Evolutionary conservation across 2,113 vertebrate genomes (phyloP), one percentile per base, ranked within the genome.

Genomic region (Dunckerocampus dactyliophorus): DNA sequence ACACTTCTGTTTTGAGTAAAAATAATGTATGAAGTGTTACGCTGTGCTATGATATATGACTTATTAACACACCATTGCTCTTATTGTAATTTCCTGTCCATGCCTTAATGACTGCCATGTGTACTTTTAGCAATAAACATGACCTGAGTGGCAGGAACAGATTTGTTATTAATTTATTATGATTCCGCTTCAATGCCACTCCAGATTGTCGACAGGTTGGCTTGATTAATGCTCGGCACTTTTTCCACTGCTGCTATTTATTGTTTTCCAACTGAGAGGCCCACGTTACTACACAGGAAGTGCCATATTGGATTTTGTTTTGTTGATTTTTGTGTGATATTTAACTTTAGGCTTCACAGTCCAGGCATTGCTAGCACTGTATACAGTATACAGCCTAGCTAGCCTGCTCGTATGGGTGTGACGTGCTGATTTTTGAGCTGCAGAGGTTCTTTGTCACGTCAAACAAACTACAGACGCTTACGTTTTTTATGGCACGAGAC

Each of bases 181-280:
- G 39, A 43, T 80, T 83, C 68, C 65, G 65, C 68, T 82, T 75
- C 75, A 71, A 20, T 67, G 53, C 58, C 50, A 58, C 53, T 78
- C 69, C 49, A 57, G 46, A 16, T 39, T 71, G 62, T 63, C 58
- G 50, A 47, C 46, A 65, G 47, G 28, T 68, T 17, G 57, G 45
- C 43, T 76, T 52, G 45, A 68, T 72, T 68, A 20, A 65, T 67
- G 39, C 39, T 14, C 13, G 39, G 13, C 39, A 43, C 12, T 14
- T 43, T 67, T 47, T 52, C n/a, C 55, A 49, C 51, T 31, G 42
- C 58, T 11, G 68, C 22, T 11, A 7, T 43, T 37, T 21, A 56
- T 37, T 72, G 59, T 71, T 64, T 65, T 22, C 49, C 47, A 70
- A 74, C 49, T 70, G 42, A 63, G 62, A 55, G 3, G 37, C 8